Conservation (phyloP, 1,140 invertebrate species). For the Eriosoma lanigerum region DNA sequence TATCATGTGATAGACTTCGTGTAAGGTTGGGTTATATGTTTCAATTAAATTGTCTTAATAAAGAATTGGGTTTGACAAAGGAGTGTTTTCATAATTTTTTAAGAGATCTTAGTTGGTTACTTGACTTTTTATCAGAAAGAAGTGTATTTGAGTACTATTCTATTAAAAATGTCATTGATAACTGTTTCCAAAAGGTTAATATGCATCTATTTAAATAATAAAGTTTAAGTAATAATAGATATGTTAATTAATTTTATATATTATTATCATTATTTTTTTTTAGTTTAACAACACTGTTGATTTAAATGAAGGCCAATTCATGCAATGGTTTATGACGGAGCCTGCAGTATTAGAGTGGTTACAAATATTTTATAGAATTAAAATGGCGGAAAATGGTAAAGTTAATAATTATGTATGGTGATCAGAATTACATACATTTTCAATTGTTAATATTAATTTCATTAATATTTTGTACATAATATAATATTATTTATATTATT, state of each 20-base stretch:
- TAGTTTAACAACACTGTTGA: conserved; percentile 54
- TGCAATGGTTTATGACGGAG: conserved; percentile 64
- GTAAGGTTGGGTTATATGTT: conserved; percentile 38
- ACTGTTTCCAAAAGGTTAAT: conserved; percentile 34
- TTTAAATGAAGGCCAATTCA: conserved; percentile 61
- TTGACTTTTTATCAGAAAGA: conserved; percentile 31
- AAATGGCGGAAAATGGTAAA: conserved; percentile 63
- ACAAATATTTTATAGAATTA: conserved; percentile 64
- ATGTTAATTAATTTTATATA: background rate
- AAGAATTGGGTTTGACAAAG: conserved; percentile 31
- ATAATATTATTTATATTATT: too few species aligned
- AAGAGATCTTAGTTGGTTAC: conserved; percentile 33
- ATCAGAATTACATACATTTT: too few species aligned
- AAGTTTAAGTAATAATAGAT: background rate
- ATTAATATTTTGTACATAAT: too few species aligned
- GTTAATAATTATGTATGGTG: background rate
- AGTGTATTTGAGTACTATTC: background rate
- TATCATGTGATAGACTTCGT: conserved; percentile 40
- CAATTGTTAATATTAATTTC: too few species aligned
- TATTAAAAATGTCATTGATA: conserved; percentile 4
- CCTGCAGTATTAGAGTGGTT: conserved; percentile 66
- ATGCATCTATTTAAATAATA: background rate
- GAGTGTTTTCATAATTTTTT: conserved; percentile 33
- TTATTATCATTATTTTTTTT: background rate
- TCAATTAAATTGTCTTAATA: conserved; percentile 30